phyloP scores from a whole-genome alignment of 2,113 vertebrate species.

The Talpa occidentalis region DNA sequence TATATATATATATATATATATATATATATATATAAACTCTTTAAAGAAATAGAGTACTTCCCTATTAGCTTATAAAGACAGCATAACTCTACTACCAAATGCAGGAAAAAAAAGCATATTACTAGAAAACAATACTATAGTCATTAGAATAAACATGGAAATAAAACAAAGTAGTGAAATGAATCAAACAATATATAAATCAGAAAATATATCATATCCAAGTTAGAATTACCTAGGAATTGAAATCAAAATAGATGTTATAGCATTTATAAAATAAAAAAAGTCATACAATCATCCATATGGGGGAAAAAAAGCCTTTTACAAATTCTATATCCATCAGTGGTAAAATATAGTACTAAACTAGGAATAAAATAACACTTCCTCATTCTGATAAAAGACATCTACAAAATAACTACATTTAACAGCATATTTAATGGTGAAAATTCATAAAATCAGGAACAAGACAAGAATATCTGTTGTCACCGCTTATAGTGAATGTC shows the following conservation, averaged over 20 bases:
- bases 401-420: neutral
- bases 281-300: neutral
- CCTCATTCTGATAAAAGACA: neutral
- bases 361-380: neutral
- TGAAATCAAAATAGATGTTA: neutral
- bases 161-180: neutral
- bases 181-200: neutral
- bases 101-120: neutral
- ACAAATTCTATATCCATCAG: neutral
- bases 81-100: neutral
- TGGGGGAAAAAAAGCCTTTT: neutral
- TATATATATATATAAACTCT: neutral
- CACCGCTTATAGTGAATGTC: neutral
- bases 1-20: too few relatives aligned
- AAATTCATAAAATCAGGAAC: neutral
- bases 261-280: neutral
- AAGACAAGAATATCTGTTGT: neutral
- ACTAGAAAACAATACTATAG: neutral
- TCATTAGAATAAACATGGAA: neutral
- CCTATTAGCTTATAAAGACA: neutral
- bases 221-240: neutral
- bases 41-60: neutral
- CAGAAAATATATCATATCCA: neutral
- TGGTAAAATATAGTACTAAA: neutral
- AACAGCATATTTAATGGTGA: neutral